Conservation (phyloP, 1,140 invertebrate genomes). For the Lordiphosa collinella region DNA sequence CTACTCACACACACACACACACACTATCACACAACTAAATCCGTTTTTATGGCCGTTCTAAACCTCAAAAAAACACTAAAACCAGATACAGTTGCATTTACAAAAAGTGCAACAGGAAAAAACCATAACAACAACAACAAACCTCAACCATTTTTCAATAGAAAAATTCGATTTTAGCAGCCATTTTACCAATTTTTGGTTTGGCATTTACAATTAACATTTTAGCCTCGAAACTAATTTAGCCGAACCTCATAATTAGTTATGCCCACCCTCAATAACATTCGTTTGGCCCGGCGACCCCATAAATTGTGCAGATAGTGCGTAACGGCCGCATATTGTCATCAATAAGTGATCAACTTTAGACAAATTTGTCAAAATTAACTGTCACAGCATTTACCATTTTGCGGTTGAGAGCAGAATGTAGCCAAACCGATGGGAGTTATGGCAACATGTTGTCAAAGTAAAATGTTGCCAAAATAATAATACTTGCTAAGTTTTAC, state of each 20-base stretch:
- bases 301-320: conserved; percentile 37
- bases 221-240: conserved; percentile 50
- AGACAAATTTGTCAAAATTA: conserved; percentile 73
- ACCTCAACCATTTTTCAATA: conserved; percentile 32
- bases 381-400: conserved; percentile 57
- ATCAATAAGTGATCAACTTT: conserved; percentile 68
- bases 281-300: conserved; percentile 42
- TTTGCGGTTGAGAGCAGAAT: conserved; percentile 37
- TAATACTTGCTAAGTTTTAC: too few relatives aligned
- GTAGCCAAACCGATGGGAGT: neutral
- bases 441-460: conserved; percentile 3
- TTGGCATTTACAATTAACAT: conserved; percentile 48
- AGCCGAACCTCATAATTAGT: conserved; percentile 63
- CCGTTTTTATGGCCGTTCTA: conserved; percentile 60
- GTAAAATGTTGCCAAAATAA: neutral
- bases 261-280: conserved; percentile 44
- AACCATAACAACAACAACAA: conserved; percentile 8
- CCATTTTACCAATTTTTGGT: neutral
- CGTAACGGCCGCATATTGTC: conserved; percentile 24
- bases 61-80: conserved; percentile 42
- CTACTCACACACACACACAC: conserved; percentile 17
- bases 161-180: conserved; percentile 29
- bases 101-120: conserved; percentile 33
- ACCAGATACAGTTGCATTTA: conserved; percentile 40
- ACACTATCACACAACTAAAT: conserved; percentile 43